These are phyloP conservation scores for Uromys caudimaculatus DNA, from an alignment of 2,797 vertebrate species.

Conservation along the genomic window DNA sequence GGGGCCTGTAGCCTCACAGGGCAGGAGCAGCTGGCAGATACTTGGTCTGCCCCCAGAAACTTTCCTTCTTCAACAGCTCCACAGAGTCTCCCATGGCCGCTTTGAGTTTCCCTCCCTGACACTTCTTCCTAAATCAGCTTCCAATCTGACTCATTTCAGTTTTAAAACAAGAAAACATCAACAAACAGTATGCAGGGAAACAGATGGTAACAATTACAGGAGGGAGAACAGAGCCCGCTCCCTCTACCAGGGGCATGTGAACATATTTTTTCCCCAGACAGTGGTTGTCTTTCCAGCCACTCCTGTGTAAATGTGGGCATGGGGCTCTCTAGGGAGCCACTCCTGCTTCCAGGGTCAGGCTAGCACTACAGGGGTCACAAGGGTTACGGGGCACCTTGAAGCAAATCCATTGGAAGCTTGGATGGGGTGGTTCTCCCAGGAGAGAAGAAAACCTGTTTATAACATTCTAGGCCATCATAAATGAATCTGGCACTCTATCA, in stretches of 20 bases:
- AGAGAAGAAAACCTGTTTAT: background rate
- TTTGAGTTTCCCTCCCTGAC: slow-evolving; percentile 71
- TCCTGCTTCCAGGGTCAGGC: background rate
- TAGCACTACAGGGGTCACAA: rapidly evolving
- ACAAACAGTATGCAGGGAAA: slow-evolving; percentile 83
- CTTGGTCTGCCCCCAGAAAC: background rate
- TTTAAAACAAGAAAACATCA: slow-evolving; percentile 88
- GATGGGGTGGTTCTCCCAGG: background rate
- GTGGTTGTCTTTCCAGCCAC: background rate
- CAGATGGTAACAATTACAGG: slow-evolving; percentile 89
- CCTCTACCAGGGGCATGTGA: slow-evolving; percentile 84
- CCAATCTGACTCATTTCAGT: slow-evolving; percentile 85
- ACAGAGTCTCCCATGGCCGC: slow-evolving; percentile 34
- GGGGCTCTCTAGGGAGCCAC: rapidly evolving
- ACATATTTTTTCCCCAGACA: slow-evolving; percentile 81
- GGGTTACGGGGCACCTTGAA: background rate
- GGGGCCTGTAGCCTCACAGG: background rate
- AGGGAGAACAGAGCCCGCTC: slow-evolving; percentile 84
- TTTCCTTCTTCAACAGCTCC: background rate
- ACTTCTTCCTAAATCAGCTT: slow-evolving; percentile 85
- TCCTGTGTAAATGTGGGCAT: background rate
- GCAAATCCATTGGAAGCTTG: background rate
- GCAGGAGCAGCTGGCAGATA: background rate
- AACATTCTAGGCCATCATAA: background rate
- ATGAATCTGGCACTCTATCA: background rate